Evolutionary conservation across 1,140 invertebrate species (phyloP).

Genomic region (Euura saliciscinereae): DNA sequence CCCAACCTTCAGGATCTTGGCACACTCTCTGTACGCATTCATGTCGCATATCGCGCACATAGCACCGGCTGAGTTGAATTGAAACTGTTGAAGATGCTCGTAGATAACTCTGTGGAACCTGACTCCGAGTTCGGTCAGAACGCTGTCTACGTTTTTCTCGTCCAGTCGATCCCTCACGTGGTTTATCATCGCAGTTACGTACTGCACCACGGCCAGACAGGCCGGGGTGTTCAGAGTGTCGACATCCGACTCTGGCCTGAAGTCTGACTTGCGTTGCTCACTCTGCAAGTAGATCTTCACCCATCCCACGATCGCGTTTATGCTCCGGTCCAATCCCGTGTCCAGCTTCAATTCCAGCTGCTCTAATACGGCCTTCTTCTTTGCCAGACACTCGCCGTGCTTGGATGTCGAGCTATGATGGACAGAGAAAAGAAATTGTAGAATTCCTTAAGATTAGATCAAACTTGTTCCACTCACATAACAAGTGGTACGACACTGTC

Average conservation of each 20-base stretch:
- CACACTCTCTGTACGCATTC: slow-evolving; percentile 90
- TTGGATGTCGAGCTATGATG: slow-evolving; percentile 80
- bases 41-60: slow-evolving; percentile 99
- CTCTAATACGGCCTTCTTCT: slow-evolving; percentile 85
- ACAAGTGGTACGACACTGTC: slow-evolving; percentile 90
- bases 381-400: slow-evolving; percentile 85
- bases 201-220: slow-evolving; percentile 86
- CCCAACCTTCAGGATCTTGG: slow-evolving; percentile 74
- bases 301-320: slow-evolving; percentile 90
- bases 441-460: slow-evolving; percentile 13
- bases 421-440: slow-evolving; percentile 22
- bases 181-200: slow-evolving; percentile 77
- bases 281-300: slow-evolving; percentile 88
- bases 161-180: slow-evolving; percentile 87
- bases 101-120: slow-evolving; percentile 93
- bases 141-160: slow-evolving; percentile 89
- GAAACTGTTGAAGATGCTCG: slow-evolving; percentile 93
- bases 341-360: slow-evolving; percentile 93
- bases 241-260: slow-evolving; percentile 89
- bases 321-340: slow-evolving; percentile 84
- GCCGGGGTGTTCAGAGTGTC: slow-evolving; percentile 81
- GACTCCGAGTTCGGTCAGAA: slow-evolving; percentile 88
- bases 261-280: slow-evolving; percentile 96
- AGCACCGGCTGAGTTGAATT: slow-evolving; percentile 94
- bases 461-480: slow-evolving; percentile 64